Evolutionary conservation across 2,113 vertebrate species (phyloP).

Genomic region (Nestor notabilis): DNA sequence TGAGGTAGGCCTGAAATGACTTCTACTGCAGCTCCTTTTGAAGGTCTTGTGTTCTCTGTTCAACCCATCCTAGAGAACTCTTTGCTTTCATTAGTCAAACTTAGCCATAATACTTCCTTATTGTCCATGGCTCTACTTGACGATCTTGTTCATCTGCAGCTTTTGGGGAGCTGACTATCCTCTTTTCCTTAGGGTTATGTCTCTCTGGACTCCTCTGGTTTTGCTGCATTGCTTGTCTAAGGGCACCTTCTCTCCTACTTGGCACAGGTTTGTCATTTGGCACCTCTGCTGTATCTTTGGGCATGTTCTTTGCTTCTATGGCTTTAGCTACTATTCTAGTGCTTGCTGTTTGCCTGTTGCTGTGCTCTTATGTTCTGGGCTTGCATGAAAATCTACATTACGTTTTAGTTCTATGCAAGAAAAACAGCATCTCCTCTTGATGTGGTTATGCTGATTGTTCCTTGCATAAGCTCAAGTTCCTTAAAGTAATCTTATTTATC

Average conservation of each 20-base stretch:
- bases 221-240: neutral
- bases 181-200: neutral
- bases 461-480: neutral
- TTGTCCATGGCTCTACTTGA: neutral
- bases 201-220: neutral
- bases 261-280: neutral
- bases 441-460: neutral
- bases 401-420: neutral
- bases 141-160: neutral
- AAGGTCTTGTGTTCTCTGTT: neutral
- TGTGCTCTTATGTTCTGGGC: neutral
- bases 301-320: neutral
- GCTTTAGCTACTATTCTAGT: neutral
- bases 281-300: neutral
- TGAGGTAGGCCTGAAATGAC: neutral
- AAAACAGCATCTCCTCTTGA: neutral
- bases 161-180: neutral
- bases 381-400: neutral
- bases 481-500: neutral
- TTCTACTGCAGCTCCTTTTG: neutral
- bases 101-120: neutral
- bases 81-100: neutral
- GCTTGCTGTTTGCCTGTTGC: neutral
- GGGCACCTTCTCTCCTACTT: conserved; percentile 9
- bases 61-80: neutral